Base-by-base conservation (phyloP, 2,888 invertebrate genomes). In the Helleia helle region DNA sequence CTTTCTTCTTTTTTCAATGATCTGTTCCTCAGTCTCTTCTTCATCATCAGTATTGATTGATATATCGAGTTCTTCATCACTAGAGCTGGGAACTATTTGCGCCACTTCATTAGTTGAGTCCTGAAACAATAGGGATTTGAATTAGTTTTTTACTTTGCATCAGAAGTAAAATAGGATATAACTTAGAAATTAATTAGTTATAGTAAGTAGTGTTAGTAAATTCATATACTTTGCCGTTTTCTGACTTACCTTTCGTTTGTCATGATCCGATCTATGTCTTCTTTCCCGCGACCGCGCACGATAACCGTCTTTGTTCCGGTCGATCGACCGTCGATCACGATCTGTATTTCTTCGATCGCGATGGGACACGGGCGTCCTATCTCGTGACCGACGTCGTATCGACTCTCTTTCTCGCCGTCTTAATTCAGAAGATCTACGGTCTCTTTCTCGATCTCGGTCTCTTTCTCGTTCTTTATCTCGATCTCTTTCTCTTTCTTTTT, bases 11-110 rank as follows among this genome's bases (percentile, higher is more conserved):
- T 89, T 89, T 66, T 96, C 95, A 65, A 98, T 98, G 54, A 97
- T 94, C 54, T 91, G 91, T 66, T 97, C 96, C 62, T 97, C 97
- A 56, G 95, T 94, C 68, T 96, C 96, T 50, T 95, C 95, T 46
- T 96, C 94, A 45, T 92, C 90, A 31, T 90, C 88, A 11, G 94
- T 88, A 58, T 93, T 90, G 40, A 94, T 90, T 55, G 93, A 90
- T 42, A 92, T 86, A 59, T 92, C 89, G 2, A 89, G 83, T 47
- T 92, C 92, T 48, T 90, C 91, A 48, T 91, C 92, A 48, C 89
- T 90, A 2, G 90, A 90, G 55, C 89, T 91, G 1, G 89, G 88
- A 3, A 90, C 89, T 45, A 87, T 67, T 53, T 91, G 91, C 50
- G 94, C 86, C 1, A 94, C 93, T 67, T 96, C 95, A 43, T 93